Evolutionary conservation across 2,888 invertebrate species (phyloP).

Genomic region (Thymelicus sylvestris): DNA sequence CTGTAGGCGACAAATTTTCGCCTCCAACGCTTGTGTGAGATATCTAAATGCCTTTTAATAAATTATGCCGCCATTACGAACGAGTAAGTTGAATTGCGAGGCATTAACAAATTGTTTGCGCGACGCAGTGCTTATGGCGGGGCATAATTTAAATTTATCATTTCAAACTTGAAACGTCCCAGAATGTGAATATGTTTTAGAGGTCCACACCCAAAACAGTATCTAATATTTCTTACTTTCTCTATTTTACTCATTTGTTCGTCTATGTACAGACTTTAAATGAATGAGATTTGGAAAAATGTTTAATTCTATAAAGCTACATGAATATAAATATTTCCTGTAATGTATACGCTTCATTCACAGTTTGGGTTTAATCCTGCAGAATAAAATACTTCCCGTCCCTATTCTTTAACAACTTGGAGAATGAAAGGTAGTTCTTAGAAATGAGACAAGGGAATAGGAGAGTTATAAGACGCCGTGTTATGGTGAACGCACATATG

Average conservation of each 20-base stretch:
- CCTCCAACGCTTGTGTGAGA: conserved; percentile 38
- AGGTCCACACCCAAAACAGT: neutral
- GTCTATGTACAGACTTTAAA: no score
- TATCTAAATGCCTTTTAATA: conserved; percentile 37
- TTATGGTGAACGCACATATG: no score
- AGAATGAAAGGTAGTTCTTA: conserved; percentile 56
- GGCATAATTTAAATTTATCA: conserved; percentile 1
- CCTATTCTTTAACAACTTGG: conserved; percentile 51
- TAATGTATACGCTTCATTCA: no score
- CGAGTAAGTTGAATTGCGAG: conserved; percentile 22
- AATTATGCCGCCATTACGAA: conserved; percentile 31
- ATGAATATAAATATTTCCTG: neutral
- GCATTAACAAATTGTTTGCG: conserved; percentile 36
- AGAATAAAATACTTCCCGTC: neutral
- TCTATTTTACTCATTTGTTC: no score
- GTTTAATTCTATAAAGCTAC: no score
- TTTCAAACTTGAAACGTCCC: neutral
- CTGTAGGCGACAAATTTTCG: conserved; percentile 41
- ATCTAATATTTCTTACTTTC: no score
- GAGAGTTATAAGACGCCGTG: conserved; percentile 23
- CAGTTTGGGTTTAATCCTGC: conserved; percentile 12
- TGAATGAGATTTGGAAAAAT: no score
- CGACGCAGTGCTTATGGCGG: conserved; percentile 4
- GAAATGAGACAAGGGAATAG: conserved; percentile 67
- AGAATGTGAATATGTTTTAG: neutral